Base-by-base conservation (phyloP, 2,113 vertebrate species). In the Carassius auratus region DNA sequence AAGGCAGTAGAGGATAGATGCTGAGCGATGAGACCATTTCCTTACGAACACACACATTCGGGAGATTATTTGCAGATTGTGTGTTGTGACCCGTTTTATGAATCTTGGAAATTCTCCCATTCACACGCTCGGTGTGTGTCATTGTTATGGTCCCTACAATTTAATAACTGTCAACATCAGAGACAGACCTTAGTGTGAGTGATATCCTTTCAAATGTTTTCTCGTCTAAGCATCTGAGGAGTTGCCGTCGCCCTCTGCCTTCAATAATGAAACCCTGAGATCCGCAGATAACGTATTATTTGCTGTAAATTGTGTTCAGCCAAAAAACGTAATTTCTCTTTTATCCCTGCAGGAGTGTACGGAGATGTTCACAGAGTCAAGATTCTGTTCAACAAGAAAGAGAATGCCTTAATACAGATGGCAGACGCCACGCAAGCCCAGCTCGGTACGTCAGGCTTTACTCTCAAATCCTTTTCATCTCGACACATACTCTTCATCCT, bases 351-450 rank as follows among this genome's bases (percentile, higher is more conserved):
- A 97, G 96, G 96, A 84, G 93, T 96, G 0, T 97, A 96, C 88
- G 96, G 96, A 66, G 94, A 97, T 87, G 96, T 97, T 2, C 94
- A 95, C 89, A 94, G 96, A 91, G 96, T 97, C 86, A 97, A 97
- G 93, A 97, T 97, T 86, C 93, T 96, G 92, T 97, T 95, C 90
- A 97, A 95, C 91, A 97, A 95, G 84, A 96, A 95, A 86, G 96
- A 95, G 92, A 96, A 93, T 61, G 96, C 96, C 79, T 93, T 97
- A 92, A 91, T 97, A 92, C 96, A 97, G 90, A 97, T 97, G 96
- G 95, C 95, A 76, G 95, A 97, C 91, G 92, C 92, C 79, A 92
- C 73, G 19, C 96, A 97, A 92, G 96, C 96, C 89, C 96, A 95
- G 76, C 84, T 96, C 89, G 96, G 96, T 97, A 62, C 77, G 86